A percentile compares a stretch with the other conserved stretches of the same genome.
Conservation (phyloP, 2,113 vertebrate genomes). For the Prinia subflava region DNA sequence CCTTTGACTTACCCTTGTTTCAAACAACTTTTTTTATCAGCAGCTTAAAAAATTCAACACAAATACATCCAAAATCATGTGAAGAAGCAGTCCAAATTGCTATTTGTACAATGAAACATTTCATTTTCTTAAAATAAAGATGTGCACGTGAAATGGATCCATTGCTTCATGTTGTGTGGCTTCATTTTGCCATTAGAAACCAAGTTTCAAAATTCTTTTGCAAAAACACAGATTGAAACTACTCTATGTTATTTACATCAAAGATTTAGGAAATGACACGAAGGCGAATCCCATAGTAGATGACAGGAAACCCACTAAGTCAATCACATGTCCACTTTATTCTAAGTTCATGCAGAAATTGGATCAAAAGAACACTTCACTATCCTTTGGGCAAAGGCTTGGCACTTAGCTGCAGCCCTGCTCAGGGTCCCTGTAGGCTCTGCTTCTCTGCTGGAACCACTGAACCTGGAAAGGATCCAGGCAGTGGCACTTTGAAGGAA, state of each 20-base stretch:
- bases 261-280: neutral
- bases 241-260: neutral
- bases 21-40: neutral
- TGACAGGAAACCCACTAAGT: neutral
- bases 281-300: neutral
- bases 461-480: neutral
- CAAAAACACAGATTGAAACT: neutral
- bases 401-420: neutral
- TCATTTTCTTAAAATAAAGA: neutral
- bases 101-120: neutral
- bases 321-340: neutral
- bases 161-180: neutral
- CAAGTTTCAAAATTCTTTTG: neutral
- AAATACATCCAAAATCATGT: neutral
- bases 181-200: neutral
- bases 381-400: neutral
- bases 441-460: neutral
- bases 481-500: slow-evolving; percentile 15
- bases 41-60: neutral
- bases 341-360: neutral
- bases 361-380: neutral
- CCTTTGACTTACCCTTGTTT: neutral
- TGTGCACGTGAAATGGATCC: neutral
- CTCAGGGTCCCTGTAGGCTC: neutral
- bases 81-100: neutral